phyloP scores from a whole-genome alignment of 2,113 vertebrate species.

The Mormoops blainvillei region DNA sequence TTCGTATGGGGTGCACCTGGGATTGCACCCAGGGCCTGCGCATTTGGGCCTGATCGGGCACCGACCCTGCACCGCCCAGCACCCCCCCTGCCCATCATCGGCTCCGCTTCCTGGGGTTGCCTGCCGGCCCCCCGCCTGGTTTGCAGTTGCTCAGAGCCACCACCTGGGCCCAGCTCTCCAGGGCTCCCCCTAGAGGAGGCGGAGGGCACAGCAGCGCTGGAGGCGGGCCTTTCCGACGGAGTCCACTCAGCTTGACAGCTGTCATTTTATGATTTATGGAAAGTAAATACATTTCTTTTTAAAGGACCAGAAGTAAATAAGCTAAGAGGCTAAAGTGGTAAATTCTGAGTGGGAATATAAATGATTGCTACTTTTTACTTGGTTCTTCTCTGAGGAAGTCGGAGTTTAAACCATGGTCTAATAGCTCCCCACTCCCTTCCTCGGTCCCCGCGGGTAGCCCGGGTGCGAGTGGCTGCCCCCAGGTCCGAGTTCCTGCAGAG shows the following conservation, averaged over 20 bases:
- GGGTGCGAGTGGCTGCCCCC: background rate
- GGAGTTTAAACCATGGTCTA: no score
- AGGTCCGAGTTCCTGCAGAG: background rate
- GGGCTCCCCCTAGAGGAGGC: background rate
- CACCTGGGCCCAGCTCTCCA: accelerated
- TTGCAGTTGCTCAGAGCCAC: accelerated
- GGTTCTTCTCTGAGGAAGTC: background rate
- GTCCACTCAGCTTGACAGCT: background rate
- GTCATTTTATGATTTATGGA: background rate
- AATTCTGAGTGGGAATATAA: background rate
- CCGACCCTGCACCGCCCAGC: accelerated
- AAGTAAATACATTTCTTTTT: background rate
- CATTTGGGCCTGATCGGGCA: background rate
- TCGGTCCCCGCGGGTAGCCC: background rate
- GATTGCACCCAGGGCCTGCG: accelerated
- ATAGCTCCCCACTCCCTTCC: no score
- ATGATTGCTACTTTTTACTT: background rate
- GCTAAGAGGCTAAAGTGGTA: background rate
- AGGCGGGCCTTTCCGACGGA: accelerated
- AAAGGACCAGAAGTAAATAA: background rate
- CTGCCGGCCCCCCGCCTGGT: background rate
- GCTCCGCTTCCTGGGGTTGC: background rate
- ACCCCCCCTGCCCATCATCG: accelerated
- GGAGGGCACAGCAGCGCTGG: accelerated
- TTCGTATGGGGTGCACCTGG: accelerated